These are phyloP conservation scores for Pocillopora grandis DNA, from an alignment of 92 coral and sea anemone genomes.

Conservation along the genomic window DNA sequence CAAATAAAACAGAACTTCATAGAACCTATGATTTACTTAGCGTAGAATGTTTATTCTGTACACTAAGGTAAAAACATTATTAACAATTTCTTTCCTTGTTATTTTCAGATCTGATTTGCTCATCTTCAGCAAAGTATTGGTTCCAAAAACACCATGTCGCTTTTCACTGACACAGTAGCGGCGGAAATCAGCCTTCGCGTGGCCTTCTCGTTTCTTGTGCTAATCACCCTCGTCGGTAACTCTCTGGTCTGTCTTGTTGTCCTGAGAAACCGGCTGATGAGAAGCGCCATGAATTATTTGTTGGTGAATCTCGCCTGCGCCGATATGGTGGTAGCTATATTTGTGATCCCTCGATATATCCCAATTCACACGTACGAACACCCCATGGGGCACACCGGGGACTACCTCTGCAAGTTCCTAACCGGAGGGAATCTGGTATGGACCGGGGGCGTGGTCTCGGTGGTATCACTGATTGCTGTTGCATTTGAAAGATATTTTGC, in stretches of 20 bases:
- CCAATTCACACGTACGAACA: conserved; percentile 31
- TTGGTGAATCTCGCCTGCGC: conserved; percentile 37
- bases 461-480: conserved; percentile 33
- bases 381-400: conserved; percentile 23
- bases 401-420: conserved; percentile 42
- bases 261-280: conserved; percentile 16
- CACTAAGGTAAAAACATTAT: background rate
- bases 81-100: background rate
- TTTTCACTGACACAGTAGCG: conserved; percentile 27
- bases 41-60: background rate
- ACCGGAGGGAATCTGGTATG: conserved; percentile 43
- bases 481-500: conserved; percentile 43
- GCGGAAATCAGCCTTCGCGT: conserved; percentile 33
- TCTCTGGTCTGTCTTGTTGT: conserved; percentile 36
- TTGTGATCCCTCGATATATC: conserved; percentile 35
- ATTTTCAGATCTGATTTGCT: background rate
- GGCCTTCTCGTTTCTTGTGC: conserved; percentile 25
- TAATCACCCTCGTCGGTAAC: conserved; percentile 29
- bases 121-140: background rate
- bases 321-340: conserved; percentile 40
- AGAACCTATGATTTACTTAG: background rate
- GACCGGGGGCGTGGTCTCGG: conserved; percentile 42
- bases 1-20: background rate
- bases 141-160: conserved; percentile 2
- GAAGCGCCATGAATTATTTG: conserved; percentile 41